phyloP scores from a whole-genome alignment of 1,140 invertebrate species.

The Euura saliciscinereae region DNA sequence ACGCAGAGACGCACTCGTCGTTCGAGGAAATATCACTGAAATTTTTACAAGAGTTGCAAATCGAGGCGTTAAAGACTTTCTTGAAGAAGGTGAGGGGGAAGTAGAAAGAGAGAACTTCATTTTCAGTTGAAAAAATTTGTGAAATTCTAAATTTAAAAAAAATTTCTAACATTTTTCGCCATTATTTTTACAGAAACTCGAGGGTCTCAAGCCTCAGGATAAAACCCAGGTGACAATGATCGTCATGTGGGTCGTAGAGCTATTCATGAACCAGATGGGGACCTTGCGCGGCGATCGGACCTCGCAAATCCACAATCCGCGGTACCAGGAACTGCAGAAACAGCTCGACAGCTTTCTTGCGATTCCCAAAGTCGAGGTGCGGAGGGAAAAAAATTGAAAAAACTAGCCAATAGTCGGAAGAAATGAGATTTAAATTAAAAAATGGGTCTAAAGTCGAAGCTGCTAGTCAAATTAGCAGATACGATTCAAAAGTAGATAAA shows the following conservation, averaged over 20 bases:
- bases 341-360: slow-evolving; percentile 80
- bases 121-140: too few relatives aligned
- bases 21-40: slow-evolving; percentile 95
- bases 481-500: too few relatives aligned
- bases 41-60: slow-evolving; percentile 83
- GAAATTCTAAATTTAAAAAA: neutral
- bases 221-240: slow-evolving; percentile 89
- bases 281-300: slow-evolving; percentile 64
- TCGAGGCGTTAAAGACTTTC: slow-evolving; percentile 86
- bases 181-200: slow-evolving; percentile 57
- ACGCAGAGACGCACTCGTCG: slow-evolving; percentile 87
- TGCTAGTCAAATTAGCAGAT: too few relatives aligned
- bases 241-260: slow-evolving; percentile 91
- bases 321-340: slow-evolving; percentile 75
- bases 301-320: slow-evolving; percentile 42
- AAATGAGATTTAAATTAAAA: too few relatives aligned
- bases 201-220: slow-evolving; percentile 65
- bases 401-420: too few relatives aligned
- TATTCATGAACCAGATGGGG: slow-evolving; percentile 88
- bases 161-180: neutral
- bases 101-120: slow-evolving; percentile 28
- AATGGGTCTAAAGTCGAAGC: too few relatives aligned
- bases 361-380: slow-evolving; percentile 66
- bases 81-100: slow-evolving; percentile 71
- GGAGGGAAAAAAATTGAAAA: neutral